phyloP scores from a whole-genome alignment of 2,797 vertebrate genomes.

The Protosalanx chinensis region DNA sequence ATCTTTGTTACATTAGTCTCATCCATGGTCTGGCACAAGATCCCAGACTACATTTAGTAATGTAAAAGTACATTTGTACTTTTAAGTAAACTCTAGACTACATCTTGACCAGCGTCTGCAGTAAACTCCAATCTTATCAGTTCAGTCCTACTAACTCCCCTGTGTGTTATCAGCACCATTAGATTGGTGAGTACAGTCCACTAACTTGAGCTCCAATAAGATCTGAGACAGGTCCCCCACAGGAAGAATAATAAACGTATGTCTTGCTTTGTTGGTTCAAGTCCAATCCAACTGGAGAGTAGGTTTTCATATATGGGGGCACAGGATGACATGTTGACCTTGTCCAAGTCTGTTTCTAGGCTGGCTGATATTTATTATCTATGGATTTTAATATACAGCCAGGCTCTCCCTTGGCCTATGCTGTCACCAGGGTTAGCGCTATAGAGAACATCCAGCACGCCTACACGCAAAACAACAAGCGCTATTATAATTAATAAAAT shows the following conservation, averaged over 20 bases:
- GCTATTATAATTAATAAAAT: no score
- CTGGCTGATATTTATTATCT: constrained; percentile 55
- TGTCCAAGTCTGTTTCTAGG: constrained; percentile 31
- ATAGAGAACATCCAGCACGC: constrained; percentile 14
- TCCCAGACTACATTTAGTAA: no score
- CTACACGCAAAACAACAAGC: background rate
- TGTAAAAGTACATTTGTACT: no score
- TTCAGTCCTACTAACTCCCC: no score
- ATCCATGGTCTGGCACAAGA: no score
- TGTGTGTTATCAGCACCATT: no score
- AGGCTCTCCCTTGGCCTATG: constrained; percentile 36
- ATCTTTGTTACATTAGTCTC: no score
- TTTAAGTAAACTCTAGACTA: no score
- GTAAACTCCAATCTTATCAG: no score
- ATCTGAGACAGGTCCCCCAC: background rate
- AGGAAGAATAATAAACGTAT: constrained; percentile 23
- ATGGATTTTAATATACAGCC: constrained; percentile 49
- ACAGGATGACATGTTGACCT: constrained; percentile 36
- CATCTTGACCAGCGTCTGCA: no score
- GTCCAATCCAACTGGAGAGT: constrained; percentile 32
- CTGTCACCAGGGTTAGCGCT: constrained; percentile 42
- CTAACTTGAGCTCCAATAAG: background rate
- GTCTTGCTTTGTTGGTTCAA: constrained; percentile 35
- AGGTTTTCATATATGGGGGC: constrained; percentile 39
- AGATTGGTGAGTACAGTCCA: background rate